Percentiles rank a stretch among this genome's conserved stretches.
Conservation (phyloP, 2,797 vertebrate genomes). For the Rhincodon typus region DNA sequence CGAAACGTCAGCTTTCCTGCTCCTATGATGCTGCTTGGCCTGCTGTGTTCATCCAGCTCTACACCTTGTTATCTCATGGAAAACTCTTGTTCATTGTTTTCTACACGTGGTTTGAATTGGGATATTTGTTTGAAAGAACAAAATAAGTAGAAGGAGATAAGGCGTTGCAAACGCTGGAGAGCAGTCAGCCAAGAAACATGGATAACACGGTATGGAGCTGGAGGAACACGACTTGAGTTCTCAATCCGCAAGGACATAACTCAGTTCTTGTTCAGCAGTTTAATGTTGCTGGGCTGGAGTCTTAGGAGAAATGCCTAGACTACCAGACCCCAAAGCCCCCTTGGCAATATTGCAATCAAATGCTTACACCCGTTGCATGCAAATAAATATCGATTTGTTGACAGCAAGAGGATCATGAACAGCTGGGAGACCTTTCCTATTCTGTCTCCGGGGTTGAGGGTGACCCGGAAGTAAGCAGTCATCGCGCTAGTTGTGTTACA, state of each 20-base stretch:
- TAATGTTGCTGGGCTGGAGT: neutral
- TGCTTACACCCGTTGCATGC: neutral
- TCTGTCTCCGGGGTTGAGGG: neutral
- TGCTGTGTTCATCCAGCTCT: too few species aligned
- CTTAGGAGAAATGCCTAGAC: too few species aligned
- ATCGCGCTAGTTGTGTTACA: neutral
- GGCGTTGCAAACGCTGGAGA: neutral
- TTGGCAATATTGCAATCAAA: neutral
- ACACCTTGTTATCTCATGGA: too few species aligned
- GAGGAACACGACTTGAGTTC: too few species aligned
- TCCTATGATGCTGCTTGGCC: too few species aligned
- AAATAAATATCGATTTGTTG: neutral
- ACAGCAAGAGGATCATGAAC: neutral
- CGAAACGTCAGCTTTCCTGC: too few species aligned
- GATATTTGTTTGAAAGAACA: neutral
- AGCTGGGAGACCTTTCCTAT: neutral
- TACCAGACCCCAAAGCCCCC: too few species aligned
- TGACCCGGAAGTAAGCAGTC: neutral
- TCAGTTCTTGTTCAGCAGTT: neutral
- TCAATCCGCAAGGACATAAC: neutral
- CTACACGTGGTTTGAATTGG: neutral
- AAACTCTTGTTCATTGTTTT: too few species aligned
- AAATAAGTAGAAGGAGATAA: neutral
- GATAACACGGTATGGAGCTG: too few species aligned
- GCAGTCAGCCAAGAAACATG: neutral